phyloP scores from a whole-genome alignment of 2,888 invertebrate species.

The Apocheima hispidaria region DNA sequence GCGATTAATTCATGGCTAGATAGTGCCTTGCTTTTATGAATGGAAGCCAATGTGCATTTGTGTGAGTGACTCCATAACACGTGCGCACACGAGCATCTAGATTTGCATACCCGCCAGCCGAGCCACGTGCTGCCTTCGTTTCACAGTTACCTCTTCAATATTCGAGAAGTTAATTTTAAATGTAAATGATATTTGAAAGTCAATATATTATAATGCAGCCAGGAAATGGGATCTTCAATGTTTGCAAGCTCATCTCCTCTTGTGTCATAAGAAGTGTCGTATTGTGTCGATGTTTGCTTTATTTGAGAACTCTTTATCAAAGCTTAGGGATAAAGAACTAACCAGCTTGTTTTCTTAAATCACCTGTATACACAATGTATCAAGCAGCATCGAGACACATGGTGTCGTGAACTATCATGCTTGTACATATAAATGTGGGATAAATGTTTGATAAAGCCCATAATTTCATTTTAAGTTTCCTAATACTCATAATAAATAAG shows the following conservation, averaged over 20 bases:
- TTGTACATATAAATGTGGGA: no score
- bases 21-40: slow-evolving; percentile 84
- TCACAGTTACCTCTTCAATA: slow-evolving; percentile 81
- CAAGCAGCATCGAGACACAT: not conserved
- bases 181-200: slow-evolving; percentile 79
- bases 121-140: slow-evolving; percentile 78
- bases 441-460: not conserved
- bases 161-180: slow-evolving; percentile 79
- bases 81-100: slow-evolving; percentile 60
- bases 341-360: slow-evolving; percentile 11
- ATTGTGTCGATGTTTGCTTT: slow-evolving; percentile 17
- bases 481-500: no score
- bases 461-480: no score
- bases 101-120: slow-evolving; percentile 81
- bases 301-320: slow-evolving; percentile 15
- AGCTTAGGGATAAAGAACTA: slow-evolving; percentile 1
- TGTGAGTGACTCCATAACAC: slow-evolving; percentile 67
- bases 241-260: slow-evolving; percentile 53
- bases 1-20: slow-evolving; percentile 86
- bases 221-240: slow-evolving; percentile 59
- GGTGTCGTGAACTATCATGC: not conserved
- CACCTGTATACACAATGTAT: slow-evolving; percentile 6
- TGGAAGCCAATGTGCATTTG: slow-evolving; percentile 68
- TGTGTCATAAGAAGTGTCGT: slow-evolving; percentile 15
- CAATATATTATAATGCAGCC: slow-evolving; percentile 64